Base-by-base conservation (phyloP, 2,113 vertebrate genomes). In the Motacilla tschutschensis region DNA sequence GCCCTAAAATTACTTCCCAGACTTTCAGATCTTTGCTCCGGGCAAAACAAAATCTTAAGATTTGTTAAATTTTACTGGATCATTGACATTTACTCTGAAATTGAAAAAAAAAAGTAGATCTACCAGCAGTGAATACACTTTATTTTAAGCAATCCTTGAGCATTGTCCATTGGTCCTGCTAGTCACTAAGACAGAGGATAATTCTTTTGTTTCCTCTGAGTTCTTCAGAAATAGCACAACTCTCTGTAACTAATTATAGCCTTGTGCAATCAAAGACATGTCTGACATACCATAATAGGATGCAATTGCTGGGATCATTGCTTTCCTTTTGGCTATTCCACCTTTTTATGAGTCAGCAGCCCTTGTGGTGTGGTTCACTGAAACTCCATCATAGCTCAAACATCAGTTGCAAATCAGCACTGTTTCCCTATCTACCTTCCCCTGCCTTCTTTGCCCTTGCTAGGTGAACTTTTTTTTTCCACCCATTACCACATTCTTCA, bases 261-360 rank as follows among this genome's bases (percentile, higher is more conserved):
- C 48, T 67, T 75, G 36, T 76, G 51, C 81, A 85, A 84, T 80
- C 74, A 86, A 72, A 91, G 71, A 44, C 20, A 41, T 65, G 47
- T 91, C 88, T 91, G 74, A 88, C 70, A 35, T 66, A 62, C 21
- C 35, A 7, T 81, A 81, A 88, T 67, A 82, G 83, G 77, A 89
- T 66, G 81, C 81, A 73, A 44, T 86, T 90, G 83, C 74, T 65
- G 17, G 77, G 85, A 85, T 91, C 88, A 87, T 62, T 88, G 83
- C 80, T 91, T 85, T 89, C 43, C 74, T 92, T 89, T 83, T 26
- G 83, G 63, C 51, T 81, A 44, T 84, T 83, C 43, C 63, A 73
- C 71, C 67, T 87, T 83, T 75, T 88, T 65, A 80, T 81, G 88
- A 83, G 86, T 91, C 90, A 91, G 80, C 78, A 78, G 63, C 33